Conservation (phyloP, 53 echinoderm and acorn worm genomes). For the Henricia sp. region DNA sequence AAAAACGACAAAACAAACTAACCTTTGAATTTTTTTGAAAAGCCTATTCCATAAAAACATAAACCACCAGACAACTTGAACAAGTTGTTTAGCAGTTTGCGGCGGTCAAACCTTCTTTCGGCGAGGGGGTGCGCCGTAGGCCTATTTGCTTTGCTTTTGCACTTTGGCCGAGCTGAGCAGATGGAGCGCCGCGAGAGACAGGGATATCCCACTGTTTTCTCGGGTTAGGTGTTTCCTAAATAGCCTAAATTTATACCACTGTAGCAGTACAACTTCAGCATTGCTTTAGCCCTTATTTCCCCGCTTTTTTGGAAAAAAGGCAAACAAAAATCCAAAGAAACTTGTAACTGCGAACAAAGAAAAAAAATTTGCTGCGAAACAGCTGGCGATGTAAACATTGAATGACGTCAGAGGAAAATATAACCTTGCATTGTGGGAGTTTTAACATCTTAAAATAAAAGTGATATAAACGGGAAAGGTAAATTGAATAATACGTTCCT, state of each 20-base stretch:
- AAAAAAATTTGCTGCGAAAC: slow-evolving; percentile 1
- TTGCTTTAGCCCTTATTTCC: neutral
- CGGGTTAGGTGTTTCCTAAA: slow-evolving; percentile 33
- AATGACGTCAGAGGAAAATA: slow-evolving; percentile 46
- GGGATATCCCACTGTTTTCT: slow-evolving; percentile 32
- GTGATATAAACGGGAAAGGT: no score
- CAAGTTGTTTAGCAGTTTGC: no score
- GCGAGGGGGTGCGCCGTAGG: no score
- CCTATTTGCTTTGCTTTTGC: no score
- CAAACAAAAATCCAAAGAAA: neutral
- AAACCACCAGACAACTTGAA: no score
- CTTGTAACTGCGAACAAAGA: slow-evolving; percentile 43
- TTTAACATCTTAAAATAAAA: no score
- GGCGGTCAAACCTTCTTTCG: no score
- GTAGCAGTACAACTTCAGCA: neutral
- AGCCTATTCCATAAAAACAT: no score
- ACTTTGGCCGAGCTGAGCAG: neutral
- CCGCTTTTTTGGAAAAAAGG: neutral
- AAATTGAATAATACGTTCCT: no score
- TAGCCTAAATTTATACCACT: neutral
- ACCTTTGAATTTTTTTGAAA: no score
- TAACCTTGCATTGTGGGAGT: slow-evolving; percentile 2
- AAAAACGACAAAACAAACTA: no score
- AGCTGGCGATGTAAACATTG: slow-evolving; percentile 55
- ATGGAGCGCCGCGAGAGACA: no score